A percentile compares a stretch with the other conserved stretches of the same genome.
phyloP scores from a whole-genome alignment of 2,797 vertebrate genomes.

The Bucorvus abyssinicus region DNA sequence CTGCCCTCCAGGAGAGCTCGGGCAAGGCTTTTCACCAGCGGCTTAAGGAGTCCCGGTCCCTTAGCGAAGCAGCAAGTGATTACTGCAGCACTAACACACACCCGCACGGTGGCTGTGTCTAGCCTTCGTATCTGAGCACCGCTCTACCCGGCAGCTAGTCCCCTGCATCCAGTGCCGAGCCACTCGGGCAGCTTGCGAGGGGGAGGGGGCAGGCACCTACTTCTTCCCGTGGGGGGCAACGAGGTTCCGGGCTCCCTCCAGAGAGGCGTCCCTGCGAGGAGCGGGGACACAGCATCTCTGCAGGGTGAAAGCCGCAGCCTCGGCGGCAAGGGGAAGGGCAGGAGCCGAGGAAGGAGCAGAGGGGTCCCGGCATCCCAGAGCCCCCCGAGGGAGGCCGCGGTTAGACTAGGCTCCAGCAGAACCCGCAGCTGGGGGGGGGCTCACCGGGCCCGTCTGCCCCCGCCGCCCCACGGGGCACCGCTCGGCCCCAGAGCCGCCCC shows the following conservation, averaged over 20 bases:
- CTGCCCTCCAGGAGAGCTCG: background rate
- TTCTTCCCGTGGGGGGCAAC: background rate
- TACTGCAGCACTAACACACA: background rate
- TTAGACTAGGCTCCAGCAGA: background rate
- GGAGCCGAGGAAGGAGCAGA: background rate
- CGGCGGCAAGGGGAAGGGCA: too few relatives aligned
- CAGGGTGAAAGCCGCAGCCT: background rate
- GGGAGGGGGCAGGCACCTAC: background rate
- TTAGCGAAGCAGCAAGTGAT: background rate
- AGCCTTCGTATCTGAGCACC: rapidly evolving
- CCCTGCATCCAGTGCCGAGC: background rate
- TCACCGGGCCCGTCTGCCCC: background rate
- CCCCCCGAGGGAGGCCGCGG: background rate
- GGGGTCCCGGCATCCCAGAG: background rate
- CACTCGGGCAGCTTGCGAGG: background rate
- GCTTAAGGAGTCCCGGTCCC: background rate
- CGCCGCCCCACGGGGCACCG: background rate
- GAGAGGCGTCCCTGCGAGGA: background rate
- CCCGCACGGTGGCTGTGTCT: rapidly evolving
- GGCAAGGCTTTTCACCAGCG: background rate
- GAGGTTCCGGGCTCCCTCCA: too few relatives aligned
- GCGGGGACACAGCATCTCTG: background rate
- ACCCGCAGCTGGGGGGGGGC: rapidly evolving
- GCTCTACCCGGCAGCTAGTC: background rate
- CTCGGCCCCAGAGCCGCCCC: background rate